phyloP scores from a whole-genome alignment of 2,113 vertebrate genomes.

The Nibea albiflora region DNA sequence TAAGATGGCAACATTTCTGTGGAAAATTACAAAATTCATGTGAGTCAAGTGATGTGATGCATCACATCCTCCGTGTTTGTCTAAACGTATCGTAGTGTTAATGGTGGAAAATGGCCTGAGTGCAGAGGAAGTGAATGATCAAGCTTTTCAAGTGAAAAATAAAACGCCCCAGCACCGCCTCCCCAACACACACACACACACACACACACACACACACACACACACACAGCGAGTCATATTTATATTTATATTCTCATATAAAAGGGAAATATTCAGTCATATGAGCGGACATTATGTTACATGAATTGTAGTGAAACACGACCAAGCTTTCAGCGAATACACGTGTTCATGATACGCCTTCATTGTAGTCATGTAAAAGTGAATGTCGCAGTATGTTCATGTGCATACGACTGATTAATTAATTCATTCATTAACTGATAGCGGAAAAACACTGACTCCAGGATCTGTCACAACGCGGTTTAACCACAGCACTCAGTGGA shows the following conservation, averaged over 20 bases:
- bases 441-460: too few species aligned
- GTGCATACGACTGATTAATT: too few species aligned
- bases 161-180: too few species aligned
- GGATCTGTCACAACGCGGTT: not conserved
- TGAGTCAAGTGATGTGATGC: not conserved
- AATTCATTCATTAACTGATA: too few species aligned
- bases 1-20: too few species aligned
- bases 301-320: too few species aligned
- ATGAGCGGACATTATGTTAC: too few species aligned
- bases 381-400: too few species aligned
- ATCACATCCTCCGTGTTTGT: slow-evolving; percentile 18
- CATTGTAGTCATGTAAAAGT: too few species aligned
- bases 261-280: too few species aligned
- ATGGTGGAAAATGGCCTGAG: not conserved
- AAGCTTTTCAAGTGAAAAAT: not conserved
- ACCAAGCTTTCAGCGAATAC: not conserved
- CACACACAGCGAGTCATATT: not conserved
- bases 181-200: not conserved
- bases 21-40: not conserved
- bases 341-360: not conserved
- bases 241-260: not conserved
- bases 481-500: not conserved
- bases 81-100: slow-evolving; percentile 8
- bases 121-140: slow-evolving; percentile 13
- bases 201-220: not conserved